Conservation (phyloP, 2,797 vertebrate species). For the Pachyuromys duprasi region DNA sequence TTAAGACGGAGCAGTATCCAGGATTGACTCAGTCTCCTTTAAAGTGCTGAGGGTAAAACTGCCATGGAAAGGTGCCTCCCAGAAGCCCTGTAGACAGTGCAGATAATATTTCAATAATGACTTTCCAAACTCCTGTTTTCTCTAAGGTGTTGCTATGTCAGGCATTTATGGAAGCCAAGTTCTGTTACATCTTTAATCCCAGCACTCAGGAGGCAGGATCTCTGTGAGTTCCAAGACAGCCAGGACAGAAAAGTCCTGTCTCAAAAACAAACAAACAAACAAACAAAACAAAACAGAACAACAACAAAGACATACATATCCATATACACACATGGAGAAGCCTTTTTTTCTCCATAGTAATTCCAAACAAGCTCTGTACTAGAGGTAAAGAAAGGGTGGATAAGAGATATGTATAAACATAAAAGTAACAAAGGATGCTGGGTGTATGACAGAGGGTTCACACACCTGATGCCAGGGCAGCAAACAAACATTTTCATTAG, state of each 20-base stretch:
- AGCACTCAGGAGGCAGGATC: not conserved
- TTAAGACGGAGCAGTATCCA: not conserved
- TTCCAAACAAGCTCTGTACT: not conserved
- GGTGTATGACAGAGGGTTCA: not conserved
- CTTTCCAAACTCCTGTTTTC: constrained; percentile 13
- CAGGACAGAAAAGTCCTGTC: not conserved
- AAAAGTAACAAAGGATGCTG: not conserved
- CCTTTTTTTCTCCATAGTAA: not conserved
- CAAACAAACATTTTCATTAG: not conserved
- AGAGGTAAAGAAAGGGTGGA: not conserved
- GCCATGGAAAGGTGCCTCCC: not conserved
- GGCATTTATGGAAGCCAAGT: not conserved
- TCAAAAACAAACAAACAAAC: not conserved
- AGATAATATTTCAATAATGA: not conserved
- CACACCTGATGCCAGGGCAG: not conserved
- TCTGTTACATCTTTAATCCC: not conserved
- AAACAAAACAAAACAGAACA: not conserved
- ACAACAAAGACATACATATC: not conserved
- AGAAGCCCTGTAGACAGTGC: not conserved
- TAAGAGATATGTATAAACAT: not conserved
- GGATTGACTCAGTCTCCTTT: not conserved
- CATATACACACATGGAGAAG: not conserved
- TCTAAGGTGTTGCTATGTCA: not conserved
- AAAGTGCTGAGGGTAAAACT: not conserved
- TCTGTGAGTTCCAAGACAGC: not conserved